A percentile compares a stretch with the other conserved stretches of the same genome.
Conservation (phyloP, 1,140 invertebrate species). For the Semibalanus balanoides region DNA sequence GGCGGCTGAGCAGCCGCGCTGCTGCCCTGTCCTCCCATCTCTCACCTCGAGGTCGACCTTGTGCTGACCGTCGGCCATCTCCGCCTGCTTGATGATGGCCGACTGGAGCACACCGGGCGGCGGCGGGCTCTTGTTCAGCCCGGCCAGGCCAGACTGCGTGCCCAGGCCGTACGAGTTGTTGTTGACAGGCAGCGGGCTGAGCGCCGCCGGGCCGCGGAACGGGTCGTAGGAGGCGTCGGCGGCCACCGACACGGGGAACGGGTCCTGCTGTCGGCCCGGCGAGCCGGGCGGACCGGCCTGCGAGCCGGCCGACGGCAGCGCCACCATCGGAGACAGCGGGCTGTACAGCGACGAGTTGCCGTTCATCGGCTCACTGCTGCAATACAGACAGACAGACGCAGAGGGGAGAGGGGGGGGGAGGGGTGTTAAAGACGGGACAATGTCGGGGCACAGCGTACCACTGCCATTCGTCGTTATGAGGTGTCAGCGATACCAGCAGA, state of each 20-base stretch:
- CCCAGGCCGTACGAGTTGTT: conserved; percentile 64
- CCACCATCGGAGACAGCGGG: conserved; percentile 18
- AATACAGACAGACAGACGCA: too few species aligned
- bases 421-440: too few species aligned
- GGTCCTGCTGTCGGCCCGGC: conserved; percentile 19
- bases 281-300: conserved; percentile 21
- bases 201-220: conserved; percentile 43
- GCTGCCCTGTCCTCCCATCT: not conserved
- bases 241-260: conserved; percentile 30
- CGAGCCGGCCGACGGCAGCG: conserved; percentile 26
- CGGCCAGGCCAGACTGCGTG: conserved; percentile 31
- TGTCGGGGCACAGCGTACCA: too few species aligned
- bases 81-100: conserved; percentile 3
- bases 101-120: conserved; percentile 34
- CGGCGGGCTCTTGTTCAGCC: conserved; percentile 65
- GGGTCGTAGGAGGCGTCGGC: conserved; percentile 52
- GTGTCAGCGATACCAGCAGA: too few species aligned
- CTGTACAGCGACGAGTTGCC: conserved; percentile 14
- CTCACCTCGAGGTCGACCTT: not conserved
- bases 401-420: not conserved
- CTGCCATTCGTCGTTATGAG: too few species aligned
- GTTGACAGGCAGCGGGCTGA: conserved; percentile 42
- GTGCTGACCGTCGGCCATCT: not conserved
- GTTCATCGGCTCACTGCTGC: conserved; percentile 10
- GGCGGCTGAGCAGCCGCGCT: too few species aligned